Evolutionary conservation across 1,140 invertebrate genomes (phyloP), one percentile per base, ranked within the genome.

Genomic region (Calliopsis andreniformis): DNA sequence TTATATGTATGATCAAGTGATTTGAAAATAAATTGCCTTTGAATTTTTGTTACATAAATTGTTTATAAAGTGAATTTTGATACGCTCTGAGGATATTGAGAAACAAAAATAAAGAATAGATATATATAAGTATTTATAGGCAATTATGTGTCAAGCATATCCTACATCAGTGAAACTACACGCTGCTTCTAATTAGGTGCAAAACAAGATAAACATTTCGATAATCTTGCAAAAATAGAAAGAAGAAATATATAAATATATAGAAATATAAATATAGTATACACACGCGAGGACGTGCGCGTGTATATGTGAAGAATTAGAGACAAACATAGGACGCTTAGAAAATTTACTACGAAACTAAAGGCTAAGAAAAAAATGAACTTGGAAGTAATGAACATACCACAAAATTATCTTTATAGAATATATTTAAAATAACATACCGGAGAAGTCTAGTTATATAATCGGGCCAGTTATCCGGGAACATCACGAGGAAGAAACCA

Each of bases 381-480:
- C 20, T 84, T 68, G 30, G 80, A 84, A 86, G 83, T 88, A 86
- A 87, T 87, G 79, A 90, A 89, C 89, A 90, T 90, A 87, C 87
- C 85, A 89, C 53, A 83, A 64, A 75, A 77, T 66, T 69, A 77
- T 51, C 18, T 82, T 67, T 51, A 66, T 18, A 35, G 18, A 62
- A 80, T 68, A 59, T 62, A 58, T 78, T 70, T 71, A 79, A 72
- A 88, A 72, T 89, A 80, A 39, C 93, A 92, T 94, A 97, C 96
- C 97, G 95, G 80, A 98, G 93, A 58, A 98, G 91, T 83, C 96
- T 93, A 77, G 97, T 97, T 87, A 98, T 97, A 89, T 98, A 98
- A 88, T 98, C 96, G 3, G 97, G 97, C 98, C 98, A 99, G 92
- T 98, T 98, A 89, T 98, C 96, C 2, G 98, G 98, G 84, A 99